Percentiles rank a stretch among this genome's conserved stretches.
Evolutionary conservation across 2,113 vertebrate species (phyloP).

Genomic region (Notiomystis cincta): DNA sequence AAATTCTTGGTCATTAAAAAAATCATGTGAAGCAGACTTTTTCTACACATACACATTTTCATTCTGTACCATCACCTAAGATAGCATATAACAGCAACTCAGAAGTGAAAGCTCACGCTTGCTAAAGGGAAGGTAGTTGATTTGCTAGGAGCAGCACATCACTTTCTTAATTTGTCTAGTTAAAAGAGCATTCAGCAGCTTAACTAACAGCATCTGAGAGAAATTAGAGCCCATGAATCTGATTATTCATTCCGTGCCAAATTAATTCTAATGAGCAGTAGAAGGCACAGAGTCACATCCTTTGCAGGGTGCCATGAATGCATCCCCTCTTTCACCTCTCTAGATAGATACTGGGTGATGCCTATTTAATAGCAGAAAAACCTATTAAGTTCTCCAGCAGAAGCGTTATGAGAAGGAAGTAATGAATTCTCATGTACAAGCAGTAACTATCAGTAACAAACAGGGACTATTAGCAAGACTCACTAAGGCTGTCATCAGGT

Average conservation of each 20-base stretch:
- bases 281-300: background rate
- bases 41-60: background rate
- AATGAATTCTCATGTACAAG: background rate
- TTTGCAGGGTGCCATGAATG: background rate
- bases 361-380: background rate
- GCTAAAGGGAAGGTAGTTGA: background rate
- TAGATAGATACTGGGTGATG: background rate
- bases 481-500: background rate
- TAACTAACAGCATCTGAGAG: background rate
- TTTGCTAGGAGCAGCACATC: background rate
- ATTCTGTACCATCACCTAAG: background rate
- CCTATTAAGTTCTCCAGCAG: background rate
- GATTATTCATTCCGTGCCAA: background rate
- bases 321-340: background rate
- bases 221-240: background rate
- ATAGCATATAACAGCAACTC: background rate
- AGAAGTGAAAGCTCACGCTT: background rate
- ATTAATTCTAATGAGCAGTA: background rate
- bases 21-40: background rate
- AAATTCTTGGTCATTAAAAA: background rate
- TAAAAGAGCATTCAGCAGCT: conserved; percentile 6
- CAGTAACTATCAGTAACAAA: background rate
- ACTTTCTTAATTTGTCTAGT: background rate
- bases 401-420: background rate
- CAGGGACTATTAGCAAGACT: background rate